A percentile compares a stretch with the other conserved stretches of the same genome.
Conservation (phyloP, 1,140 invertebrate genomes). For the Melipona quadrifasciata region DNA sequence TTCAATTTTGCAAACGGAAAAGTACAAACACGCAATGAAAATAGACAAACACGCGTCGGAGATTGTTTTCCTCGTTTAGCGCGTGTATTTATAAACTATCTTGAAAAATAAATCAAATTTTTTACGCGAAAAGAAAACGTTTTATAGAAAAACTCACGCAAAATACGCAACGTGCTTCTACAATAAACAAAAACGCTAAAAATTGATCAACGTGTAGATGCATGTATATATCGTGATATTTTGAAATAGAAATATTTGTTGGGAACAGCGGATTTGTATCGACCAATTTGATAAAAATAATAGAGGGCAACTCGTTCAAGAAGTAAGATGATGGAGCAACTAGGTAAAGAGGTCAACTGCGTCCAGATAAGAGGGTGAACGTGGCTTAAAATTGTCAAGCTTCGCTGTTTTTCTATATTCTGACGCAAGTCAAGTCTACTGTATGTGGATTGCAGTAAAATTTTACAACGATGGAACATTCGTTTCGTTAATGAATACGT, state of each 20-base stretch:
- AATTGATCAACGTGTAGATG: too few relatives aligned
- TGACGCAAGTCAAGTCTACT: not conserved
- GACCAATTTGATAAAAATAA: not conserved
- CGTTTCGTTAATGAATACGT: not conserved
- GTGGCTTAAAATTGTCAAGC: not conserved
- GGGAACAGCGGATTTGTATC: not conserved
- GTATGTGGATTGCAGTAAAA: not conserved
- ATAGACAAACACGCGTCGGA: rapidly evolving
- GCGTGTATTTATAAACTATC: not conserved
- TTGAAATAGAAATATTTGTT: not conserved
- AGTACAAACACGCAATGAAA: not conserved
- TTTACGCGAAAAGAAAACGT: too few relatives aligned
- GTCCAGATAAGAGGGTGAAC: not conserved
- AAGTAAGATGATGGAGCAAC: not conserved
- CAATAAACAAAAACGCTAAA: too few relatives aligned
- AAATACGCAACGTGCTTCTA: too few relatives aligned
- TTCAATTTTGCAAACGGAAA: not conserved
- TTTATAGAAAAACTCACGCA: not conserved
- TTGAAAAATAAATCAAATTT: too few relatives aligned
- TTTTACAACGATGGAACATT: not conserved
- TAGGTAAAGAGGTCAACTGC: not conserved
- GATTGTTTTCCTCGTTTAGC: too few relatives aligned
- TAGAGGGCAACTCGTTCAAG: not conserved
- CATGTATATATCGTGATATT: not conserved
- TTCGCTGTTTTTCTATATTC: not conserved